These are phyloP conservation scores for Dryadula phaetusa DNA, from an alignment of 2,888 invertebrate genomes.

Conservation along the genomic window DNA sequence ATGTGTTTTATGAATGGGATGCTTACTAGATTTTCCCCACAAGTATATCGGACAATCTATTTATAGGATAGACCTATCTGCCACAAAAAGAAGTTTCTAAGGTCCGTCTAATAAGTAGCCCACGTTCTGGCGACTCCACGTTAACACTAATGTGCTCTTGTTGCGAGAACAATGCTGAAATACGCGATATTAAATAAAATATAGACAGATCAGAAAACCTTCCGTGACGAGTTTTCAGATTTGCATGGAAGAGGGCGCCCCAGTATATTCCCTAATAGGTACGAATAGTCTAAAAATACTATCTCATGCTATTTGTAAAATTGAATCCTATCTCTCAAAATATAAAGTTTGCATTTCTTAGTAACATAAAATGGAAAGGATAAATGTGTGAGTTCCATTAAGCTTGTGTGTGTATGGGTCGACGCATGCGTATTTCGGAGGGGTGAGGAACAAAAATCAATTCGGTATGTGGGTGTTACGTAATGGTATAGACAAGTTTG, in stretches of 20 bases:
- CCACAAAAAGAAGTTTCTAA: constrained; percentile 44
- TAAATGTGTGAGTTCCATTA: constrained; percentile 53
- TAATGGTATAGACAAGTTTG: constrained; percentile 70
- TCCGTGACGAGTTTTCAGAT: constrained; percentile 72
- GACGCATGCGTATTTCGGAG: constrained; percentile 70
- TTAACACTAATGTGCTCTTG: constrained; percentile 27
- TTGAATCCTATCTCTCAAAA: constrained; percentile 34
- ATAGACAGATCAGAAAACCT: constrained; percentile 73
- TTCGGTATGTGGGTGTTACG: constrained; percentile 80
- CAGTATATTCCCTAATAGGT: constrained; percentile 68
- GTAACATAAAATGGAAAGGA: constrained; percentile 42
- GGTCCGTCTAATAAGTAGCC: not conserved
- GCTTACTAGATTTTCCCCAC: constrained; percentile 62
- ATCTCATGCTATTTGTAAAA: constrained; percentile 44
- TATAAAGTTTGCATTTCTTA: constrained; percentile 45
- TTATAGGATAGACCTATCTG: constrained; percentile 62
- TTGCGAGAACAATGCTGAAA: constrained; percentile 56
- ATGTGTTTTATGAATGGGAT: constrained; percentile 77
- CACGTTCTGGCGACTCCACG: constrained; percentile 29
- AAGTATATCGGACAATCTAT: constrained; percentile 67
- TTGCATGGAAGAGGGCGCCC: constrained; percentile 82
- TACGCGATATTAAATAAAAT: constrained; percentile 70
- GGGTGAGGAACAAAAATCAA: constrained; percentile 78
- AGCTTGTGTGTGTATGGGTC: constrained; percentile 65
- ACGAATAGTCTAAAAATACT: constrained; percentile 81